These are phyloP conservation scores for Sapayoa aenigma DNA, from an alignment of 2,113 vertebrate species.

Conservation along the genomic window DNA sequence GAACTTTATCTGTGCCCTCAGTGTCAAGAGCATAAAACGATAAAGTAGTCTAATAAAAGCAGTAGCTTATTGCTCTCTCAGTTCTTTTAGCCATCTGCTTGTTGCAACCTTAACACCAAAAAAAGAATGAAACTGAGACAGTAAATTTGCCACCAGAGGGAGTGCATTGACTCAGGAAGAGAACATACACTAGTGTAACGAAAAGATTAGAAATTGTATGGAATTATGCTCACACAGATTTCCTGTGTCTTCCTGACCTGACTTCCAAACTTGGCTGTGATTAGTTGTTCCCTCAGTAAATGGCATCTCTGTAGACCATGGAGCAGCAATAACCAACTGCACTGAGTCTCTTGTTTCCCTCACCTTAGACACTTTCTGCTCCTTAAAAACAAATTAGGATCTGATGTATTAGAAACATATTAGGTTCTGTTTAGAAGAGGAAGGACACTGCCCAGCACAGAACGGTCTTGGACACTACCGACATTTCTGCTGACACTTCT, in stretches of 20 bases:
- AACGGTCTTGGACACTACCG: neutral
- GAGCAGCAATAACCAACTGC: neutral
- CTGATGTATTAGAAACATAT: too few species aligned
- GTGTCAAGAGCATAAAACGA: neutral
- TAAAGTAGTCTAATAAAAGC: neutral
- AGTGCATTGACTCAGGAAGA: neutral
- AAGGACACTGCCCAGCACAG: neutral
- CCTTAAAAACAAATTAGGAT: neutral
- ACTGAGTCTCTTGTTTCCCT: neutral
- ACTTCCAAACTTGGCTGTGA: neutral
- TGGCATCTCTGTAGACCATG: neutral
- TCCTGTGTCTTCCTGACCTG: neutral
- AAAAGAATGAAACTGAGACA: neutral
- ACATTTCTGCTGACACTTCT: neutral
- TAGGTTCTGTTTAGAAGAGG: neutral
- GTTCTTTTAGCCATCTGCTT: neutral
- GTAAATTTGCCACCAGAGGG: constrained; percentile 47
- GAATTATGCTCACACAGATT: neutral
- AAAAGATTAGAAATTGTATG: neutral
- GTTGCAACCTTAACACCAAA: neutral
- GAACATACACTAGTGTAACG: neutral
- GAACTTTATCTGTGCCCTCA: neutral
- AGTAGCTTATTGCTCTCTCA: neutral
- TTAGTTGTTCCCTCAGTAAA: neutral
- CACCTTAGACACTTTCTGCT: neutral